Evolutionary conservation across 2,797 vertebrate genomes (phyloP).

Genomic region (Xiphophorus birchmanni): DNA sequence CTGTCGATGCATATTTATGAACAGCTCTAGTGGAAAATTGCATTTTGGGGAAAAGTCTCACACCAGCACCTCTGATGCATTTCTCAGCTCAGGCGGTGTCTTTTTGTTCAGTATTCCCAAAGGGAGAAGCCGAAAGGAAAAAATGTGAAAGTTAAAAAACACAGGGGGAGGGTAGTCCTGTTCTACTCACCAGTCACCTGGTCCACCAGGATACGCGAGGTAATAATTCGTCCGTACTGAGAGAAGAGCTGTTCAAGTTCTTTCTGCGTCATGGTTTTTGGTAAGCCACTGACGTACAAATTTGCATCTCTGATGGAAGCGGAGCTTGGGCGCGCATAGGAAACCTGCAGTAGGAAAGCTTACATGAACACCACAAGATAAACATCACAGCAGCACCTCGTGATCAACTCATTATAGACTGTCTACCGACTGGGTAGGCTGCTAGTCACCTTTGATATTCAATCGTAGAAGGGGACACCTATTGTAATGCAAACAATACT

Average conservation of each 20-base stretch:
- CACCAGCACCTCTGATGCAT: conserved; percentile 73
- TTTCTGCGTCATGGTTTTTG: conserved; percentile 97
- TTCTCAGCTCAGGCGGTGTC: conserved; percentile 56
- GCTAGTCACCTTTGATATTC: conserved; percentile 9
- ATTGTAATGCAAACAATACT: not conserved
- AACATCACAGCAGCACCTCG: not conserved
- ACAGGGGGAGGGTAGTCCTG: conserved; percentile 16
- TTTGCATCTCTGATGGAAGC: conserved; percentile 99
- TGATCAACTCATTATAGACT: not conserved
- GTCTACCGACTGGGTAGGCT: not conserved
- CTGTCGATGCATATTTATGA: conserved; percentile 87
- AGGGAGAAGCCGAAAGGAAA: not conserved
- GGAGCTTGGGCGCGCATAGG: conserved; percentile 96
- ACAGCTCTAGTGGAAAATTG: conserved; percentile 80
- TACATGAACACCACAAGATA: conserved; percentile 11
- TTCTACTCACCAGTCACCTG: conserved; percentile 94
- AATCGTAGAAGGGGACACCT: not conserved
- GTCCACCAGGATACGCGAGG: conserved; percentile 97
- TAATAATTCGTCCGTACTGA: conserved; percentile 97
- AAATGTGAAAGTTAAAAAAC: not conserved
- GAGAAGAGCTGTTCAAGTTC: conserved; percentile 97
- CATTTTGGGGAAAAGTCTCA: conserved; percentile 76
- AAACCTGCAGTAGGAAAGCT: conserved; percentile 82
- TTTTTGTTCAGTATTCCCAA: conserved; percentile 29
- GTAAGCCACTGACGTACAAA: conserved; percentile 96